Percentiles rank a stretch among this genome's conserved stretches.
These are phyloP conservation scores for Atethmia centrago DNA, from an alignment of 2,888 invertebrate genomes.

Conservation along the genomic window DNA sequence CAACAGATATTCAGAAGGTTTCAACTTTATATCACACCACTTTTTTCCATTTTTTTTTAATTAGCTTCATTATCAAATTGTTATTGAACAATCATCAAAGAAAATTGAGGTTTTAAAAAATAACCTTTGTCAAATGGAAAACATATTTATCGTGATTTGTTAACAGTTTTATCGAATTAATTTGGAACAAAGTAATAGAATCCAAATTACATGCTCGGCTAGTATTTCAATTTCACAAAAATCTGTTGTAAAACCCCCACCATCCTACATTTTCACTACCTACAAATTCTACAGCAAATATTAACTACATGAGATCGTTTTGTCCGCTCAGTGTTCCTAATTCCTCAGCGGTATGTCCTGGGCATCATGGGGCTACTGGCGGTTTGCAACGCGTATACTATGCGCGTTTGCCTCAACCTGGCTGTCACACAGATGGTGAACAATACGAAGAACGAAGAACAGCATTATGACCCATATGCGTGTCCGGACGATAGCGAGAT, in stretches of 20 bases:
- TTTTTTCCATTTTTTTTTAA: not conserved
- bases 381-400: constrained; percentile 94
- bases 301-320: constrained; percentile 72
- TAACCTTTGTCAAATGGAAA: not conserved
- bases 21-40: not conserved
- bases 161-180: not conserved
- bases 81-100: not conserved
- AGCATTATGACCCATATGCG: constrained; percentile 81
- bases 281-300: constrained; percentile 56
- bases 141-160: not conserved
- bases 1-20: too few species aligned
- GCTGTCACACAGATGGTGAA: constrained; percentile 93
- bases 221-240: not conserved
- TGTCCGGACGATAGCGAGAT: constrained; percentile 84
- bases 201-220: not conserved
- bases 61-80: too few species aligned
- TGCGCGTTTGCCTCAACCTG: constrained; percentile 93
- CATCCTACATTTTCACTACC: not conserved
- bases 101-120: not conserved
- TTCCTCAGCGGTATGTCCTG: constrained; percentile 93
- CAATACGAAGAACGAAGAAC: constrained; percentile 80
- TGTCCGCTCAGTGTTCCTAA: constrained; percentile 89
- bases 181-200: not conserved
- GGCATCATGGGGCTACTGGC: constrained; percentile 94
- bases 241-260: too few species aligned